Evolutionary conservation across 2,888 invertebrate genomes (phyloP).

Genomic region (Leptopilina myrica): DNA sequence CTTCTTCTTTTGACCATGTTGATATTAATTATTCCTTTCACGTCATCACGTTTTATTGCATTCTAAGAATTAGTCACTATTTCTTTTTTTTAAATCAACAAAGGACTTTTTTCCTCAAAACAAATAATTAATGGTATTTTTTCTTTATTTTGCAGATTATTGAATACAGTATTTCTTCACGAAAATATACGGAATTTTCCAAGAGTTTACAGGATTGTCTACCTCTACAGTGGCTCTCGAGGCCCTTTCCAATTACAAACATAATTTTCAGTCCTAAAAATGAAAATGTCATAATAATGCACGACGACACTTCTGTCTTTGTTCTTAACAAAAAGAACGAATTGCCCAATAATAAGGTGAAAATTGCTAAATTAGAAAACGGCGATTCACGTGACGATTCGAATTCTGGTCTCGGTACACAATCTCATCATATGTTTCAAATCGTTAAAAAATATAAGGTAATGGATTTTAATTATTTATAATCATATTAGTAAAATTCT

Average conservation of each 20-base stretch:
- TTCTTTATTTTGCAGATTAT: constrained; percentile 79
- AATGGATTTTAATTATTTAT: constrained; percentile 39
- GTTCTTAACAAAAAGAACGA: constrained; percentile 79
- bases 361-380: constrained; percentile 75
- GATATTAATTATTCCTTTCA: constrained; percentile 43
- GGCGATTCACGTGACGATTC: constrained; percentile 71
- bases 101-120: constrained; percentile 9
- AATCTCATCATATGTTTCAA: constrained; percentile 73
- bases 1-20: background rate
- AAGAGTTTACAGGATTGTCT: constrained; percentile 78
- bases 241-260: constrained; percentile 80
- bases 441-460: constrained; percentile 79
- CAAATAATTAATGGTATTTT: constrained; percentile 1
- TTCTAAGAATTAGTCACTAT: constrained; percentile 5
- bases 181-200: constrained; percentile 83
- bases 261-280: constrained; percentile 82
- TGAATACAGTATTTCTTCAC: constrained; percentile 84
- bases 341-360: constrained; percentile 71
- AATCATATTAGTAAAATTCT: background rate
- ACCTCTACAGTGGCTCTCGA: constrained; percentile 80
- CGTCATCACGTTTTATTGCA: background rate
- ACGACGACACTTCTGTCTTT: constrained; percentile 85
- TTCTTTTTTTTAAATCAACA: background rate
- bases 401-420: constrained; percentile 65
- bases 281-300: constrained; percentile 83